These are phyloP conservation scores for Sturnira hondurensis DNA, from an alignment of 2,113 vertebrate species.

Conservation along the genomic window DNA sequence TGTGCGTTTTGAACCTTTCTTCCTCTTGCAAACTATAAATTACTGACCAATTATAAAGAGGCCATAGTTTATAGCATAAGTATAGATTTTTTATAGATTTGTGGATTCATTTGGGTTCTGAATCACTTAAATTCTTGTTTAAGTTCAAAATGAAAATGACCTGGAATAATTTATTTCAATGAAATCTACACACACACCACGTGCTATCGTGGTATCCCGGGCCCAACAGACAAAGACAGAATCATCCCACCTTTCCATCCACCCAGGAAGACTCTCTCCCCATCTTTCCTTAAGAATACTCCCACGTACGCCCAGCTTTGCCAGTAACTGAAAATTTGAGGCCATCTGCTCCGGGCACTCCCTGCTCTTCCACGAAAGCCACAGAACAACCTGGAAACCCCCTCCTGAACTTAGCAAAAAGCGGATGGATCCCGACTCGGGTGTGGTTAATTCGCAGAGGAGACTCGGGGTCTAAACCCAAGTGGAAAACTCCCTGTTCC, in stretches of 20 bases:
- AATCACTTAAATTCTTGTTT: constrained; percentile 54
- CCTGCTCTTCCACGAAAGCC: background rate
- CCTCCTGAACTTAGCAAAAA: background rate
- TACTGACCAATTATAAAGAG: constrained; percentile 42
- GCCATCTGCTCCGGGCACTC: background rate
- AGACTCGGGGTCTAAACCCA: background rate
- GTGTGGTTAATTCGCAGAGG: background rate
- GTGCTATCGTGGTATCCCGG: background rate
- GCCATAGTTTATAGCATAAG: constrained; percentile 24
- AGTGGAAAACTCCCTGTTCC: constrained; percentile 20
- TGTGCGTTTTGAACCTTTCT: background rate
- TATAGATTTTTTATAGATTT: constrained; percentile 62
- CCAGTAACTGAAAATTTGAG: background rate
- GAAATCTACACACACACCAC: background rate
- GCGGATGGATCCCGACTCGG: background rate
- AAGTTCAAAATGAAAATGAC: constrained; percentile 54
- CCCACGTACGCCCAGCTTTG: background rate
- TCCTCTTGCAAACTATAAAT: constrained; percentile 57
- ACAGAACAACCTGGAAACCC: background rate
- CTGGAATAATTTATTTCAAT: constrained; percentile 50
- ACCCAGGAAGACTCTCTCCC: background rate
- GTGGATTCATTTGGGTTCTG: constrained; percentile 37
- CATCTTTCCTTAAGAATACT: background rate
- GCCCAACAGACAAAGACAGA: background rate
- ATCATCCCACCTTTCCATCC: background rate